A percentile compares a stretch with the other conserved stretches of the same genome.
These are phyloP conservation scores for Camponotus floridanus DNA, from an alignment of 1,140 invertebrate genomes.

Conservation along the genomic window DNA sequence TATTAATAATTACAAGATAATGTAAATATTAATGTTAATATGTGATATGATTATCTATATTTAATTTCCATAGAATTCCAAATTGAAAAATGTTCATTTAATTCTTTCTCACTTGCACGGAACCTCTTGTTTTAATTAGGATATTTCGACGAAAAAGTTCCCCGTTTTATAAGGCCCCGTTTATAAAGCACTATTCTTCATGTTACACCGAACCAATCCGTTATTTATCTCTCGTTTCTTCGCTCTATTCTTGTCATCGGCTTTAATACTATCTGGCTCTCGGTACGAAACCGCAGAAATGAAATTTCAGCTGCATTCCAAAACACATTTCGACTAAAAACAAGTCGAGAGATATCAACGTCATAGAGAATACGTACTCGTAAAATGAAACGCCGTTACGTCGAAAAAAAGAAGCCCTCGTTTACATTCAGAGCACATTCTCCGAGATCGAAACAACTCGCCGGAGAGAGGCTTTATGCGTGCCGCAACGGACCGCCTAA, in stretches of 20 bases:
- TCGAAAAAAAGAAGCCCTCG: constrained; percentile 4
- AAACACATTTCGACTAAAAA: constrained; percentile 8
- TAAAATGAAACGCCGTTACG: constrained; percentile 25
- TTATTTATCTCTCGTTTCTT: background rate
- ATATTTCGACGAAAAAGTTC: constrained; percentile 46
- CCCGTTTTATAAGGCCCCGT: too few species aligned
- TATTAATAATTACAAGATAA: constrained; percentile 14
- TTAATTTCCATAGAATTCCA: constrained; percentile 32
- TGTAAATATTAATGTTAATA: background rate
- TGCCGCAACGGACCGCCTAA: constrained; percentile 49
- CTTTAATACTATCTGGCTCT: background rate
- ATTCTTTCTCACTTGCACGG: constrained; percentile 12
- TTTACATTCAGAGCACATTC: constrained; percentile 55
- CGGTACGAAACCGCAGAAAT: background rate
- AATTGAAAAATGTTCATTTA: constrained; percentile 50
- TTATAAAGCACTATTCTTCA: background rate
- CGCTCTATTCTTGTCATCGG: background rate
- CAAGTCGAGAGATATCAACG: background rate
- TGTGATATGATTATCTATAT: constrained; percentile 4
- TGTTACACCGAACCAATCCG: background rate
- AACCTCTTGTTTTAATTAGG: background rate
- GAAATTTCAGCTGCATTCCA: constrained; percentile 19
- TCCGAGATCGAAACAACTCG: constrained; percentile 51
- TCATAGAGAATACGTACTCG: background rate
- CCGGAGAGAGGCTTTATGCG: constrained; percentile 62